These are phyloP conservation scores for Drosophila birchii DNA, from an alignment of 2,888 invertebrate genomes.

Conservation along the genomic window DNA sequence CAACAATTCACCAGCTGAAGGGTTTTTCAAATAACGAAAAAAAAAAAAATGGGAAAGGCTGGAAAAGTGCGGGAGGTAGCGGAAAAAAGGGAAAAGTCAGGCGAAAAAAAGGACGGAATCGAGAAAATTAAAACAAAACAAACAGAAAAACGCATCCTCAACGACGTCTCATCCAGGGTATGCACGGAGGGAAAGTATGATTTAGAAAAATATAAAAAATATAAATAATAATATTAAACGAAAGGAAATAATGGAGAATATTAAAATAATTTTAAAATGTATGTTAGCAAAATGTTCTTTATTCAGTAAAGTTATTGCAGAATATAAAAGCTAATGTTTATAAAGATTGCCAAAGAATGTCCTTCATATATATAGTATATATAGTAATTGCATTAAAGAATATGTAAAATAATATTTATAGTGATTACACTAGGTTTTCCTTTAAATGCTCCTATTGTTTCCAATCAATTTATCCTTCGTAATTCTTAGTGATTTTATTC, in stretches of 20 bases:
- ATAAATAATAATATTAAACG: background rate
- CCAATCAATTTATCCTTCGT: background rate
- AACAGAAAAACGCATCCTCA: conserved; percentile 71
- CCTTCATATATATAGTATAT: no score
- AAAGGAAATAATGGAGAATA: no score
- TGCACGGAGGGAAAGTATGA: conserved; percentile 6
- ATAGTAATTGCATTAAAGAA: background rate
- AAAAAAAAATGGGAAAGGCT: conserved; percentile 53
- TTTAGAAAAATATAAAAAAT: background rate
- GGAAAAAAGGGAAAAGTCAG: conserved; percentile 51
- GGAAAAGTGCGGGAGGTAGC: conserved; percentile 19
- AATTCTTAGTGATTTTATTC: background rate
- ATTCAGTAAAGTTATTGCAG: no score
- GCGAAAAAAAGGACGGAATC: conserved; percentile 65
- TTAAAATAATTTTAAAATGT: no score
- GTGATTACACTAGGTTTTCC: background rate
- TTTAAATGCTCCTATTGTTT: rapidly evolving
- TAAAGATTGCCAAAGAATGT: no score
- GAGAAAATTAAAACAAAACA: conserved; percentile 84
- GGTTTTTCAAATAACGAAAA: conserved; percentile 84
- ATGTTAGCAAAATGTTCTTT: no score
- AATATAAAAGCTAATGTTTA: no score
- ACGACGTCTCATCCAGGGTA: conserved; percentile 42
- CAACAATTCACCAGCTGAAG: conserved; percentile 84
- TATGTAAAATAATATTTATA: background rate